Evolutionary conservation across 2,797 vertebrate species (phyloP).

Genomic region (Urosaurus nigricauda): DNA sequence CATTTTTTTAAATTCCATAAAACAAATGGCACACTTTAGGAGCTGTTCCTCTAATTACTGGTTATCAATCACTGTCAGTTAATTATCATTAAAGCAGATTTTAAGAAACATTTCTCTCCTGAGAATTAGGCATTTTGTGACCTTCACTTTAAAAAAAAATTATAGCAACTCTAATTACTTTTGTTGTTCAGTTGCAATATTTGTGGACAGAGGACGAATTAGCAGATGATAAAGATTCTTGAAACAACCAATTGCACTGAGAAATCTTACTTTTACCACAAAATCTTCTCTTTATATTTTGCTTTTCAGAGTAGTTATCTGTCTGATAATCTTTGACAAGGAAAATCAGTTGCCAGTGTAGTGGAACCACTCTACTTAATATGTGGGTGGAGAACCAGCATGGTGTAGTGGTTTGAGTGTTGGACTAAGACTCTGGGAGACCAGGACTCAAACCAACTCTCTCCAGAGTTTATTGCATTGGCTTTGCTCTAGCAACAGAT

Average conservation of each 20-base stretch:
- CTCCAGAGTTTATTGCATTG: too few relatives aligned
- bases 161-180: conserved; percentile 43
- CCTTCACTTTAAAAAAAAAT: conserved; percentile 53
- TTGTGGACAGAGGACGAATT: not conserved
- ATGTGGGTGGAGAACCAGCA: not conserved
- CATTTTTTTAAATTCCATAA: conserved; percentile 13
- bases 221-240: not conserved
- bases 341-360: not conserved
- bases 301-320: not conserved
- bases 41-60: conserved; percentile 46
- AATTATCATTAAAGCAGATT: conserved; percentile 72
- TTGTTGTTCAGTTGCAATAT: not conserved
- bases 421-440: too few relatives aligned
- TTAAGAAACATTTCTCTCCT: conserved; percentile 54
- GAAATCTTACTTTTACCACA: not conserved
- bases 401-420: too few relatives aligned
- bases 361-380: not conserved
- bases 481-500: too few relatives aligned
- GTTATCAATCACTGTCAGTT: conserved; percentile 73
- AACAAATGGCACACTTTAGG: conserved; percentile 48
- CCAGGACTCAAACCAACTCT: too few relatives aligned
- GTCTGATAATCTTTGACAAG: not conserved
- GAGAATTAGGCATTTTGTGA: conserved; percentile 54
- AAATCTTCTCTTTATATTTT: not conserved
- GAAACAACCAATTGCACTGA: not conserved